These are phyloP conservation scores for Melanophora roralis DNA, from an alignment of 2,888 invertebrate genomes.

Conservation along the genomic window DNA sequence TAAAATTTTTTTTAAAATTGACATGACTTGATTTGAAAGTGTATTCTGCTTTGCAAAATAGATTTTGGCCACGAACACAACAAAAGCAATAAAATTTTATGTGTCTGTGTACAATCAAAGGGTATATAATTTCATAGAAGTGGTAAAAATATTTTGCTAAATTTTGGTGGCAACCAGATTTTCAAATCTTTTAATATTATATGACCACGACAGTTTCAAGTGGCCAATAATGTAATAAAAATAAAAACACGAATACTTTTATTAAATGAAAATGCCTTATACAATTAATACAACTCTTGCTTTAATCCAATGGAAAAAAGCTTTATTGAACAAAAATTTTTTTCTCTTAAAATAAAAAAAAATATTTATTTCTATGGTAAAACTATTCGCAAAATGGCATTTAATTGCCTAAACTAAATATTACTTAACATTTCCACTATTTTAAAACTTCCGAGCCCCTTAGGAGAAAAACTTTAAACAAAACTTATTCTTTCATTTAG, in stretches of 20 bases:
- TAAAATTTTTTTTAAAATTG: neutral
- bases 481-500: slow-evolving; percentile 20
- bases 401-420: neutral
- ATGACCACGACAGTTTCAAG: slow-evolving; percentile 27
- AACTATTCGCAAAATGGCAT: neutral
- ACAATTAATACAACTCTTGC: no score
- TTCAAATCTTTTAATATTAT: slow-evolving; percentile 41
- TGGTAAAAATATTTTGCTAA: slow-evolving; percentile 36
- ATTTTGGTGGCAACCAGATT: slow-evolving; percentile 33
- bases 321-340: no score
- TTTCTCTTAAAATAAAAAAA: no score
- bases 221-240: slow-evolving; percentile 26
- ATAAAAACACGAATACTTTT: no score
- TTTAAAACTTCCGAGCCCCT: slow-evolving; percentile 20
- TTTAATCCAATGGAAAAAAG: no score
- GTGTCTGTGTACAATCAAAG: neutral
- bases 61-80: slow-evolving; percentile 30
- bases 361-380: no score
- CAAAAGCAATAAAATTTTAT: slow-evolving; percentile 34
- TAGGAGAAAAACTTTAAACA: neutral
- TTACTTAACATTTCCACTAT: slow-evolving; percentile 2
- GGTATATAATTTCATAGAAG: slow-evolving; percentile 1
- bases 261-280: no score
- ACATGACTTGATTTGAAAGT: neutral
- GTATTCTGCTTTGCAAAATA: slow-evolving; percentile 5